Base-by-base conservation (phyloP, 2,888 invertebrate species). In the Lithophane ornitopus region DNA sequence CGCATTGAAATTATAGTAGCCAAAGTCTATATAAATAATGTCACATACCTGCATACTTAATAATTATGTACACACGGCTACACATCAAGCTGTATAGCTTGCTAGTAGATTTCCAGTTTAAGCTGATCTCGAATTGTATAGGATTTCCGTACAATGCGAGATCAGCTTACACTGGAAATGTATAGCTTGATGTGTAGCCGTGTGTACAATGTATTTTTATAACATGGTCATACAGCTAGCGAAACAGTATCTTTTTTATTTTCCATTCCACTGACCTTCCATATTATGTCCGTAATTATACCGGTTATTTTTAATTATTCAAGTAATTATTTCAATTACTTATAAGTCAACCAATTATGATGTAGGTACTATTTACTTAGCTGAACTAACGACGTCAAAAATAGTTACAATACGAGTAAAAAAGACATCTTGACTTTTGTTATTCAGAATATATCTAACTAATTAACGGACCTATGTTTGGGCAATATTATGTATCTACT, bases 201-300 rank as follows among this genome's bases (percentile, higher is more conserved):
- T n/a, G n/a, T n/a, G n/a, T n/a, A 11, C 19, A 52, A 70, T 28
- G 39, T 26, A 56, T 72, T 74, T 72, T 49, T 46, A n/a, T n/a
- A 19, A n/a, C 52, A 70, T 16, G 1, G 0, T 28, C n/a, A 28
- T n/a, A 16, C 8, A 9, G 22, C 16, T 22, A 54, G 39, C 39
- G 28, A 65, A 76, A 52, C 34, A 52, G 44, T 41, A 4, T 34
- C 34, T 34, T 34, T 54, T 65, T 34, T n/a, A 70, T 52, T 72
- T 80, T 34, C 19, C 54, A 65, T 54, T 54, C 56, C 12, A 22
- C 52, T 56, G 83, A 49, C 83, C 72, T 81, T 82, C 58, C 49
- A 52, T 39, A 49, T 39, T 68, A 49, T 26, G 46, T 52, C 41
- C 39, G 41, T 54, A 79, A 73, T 80, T 8, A 74, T 22, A 49